Evolutionary conservation across 1,140 invertebrate species (phyloP).

Genomic region (Tribolium madens): DNA sequence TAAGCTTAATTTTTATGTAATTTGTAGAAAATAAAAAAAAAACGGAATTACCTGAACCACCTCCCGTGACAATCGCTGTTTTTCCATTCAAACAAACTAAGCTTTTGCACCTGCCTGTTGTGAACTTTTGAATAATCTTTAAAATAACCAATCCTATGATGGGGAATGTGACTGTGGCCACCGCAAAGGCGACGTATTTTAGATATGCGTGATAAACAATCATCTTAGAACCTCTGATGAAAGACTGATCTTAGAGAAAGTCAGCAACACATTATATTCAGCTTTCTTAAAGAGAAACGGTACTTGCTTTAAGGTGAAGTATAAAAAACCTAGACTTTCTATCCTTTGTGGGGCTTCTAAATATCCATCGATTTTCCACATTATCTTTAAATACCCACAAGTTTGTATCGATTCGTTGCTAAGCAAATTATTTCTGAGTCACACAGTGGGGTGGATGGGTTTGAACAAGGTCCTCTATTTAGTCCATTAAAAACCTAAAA

Average conservation of each 20-base stretch:
- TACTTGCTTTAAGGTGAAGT: constrained; percentile 46
- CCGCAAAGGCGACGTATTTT: constrained; percentile 54
- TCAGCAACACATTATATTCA: constrained; percentile 14
- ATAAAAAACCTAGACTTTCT: constrained; percentile 31
- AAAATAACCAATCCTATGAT: constrained; percentile 53
- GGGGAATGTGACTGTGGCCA: constrained; percentile 49
- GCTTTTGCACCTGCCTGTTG: constrained; percentile 54
- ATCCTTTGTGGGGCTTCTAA: constrained; percentile 23
- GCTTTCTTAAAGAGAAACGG: constrained; percentile 51
- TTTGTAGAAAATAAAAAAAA: too few species aligned
- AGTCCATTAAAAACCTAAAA: constrained; percentile 37
- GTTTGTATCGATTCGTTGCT: constrained; percentile 59
- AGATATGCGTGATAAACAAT: constrained; percentile 54
- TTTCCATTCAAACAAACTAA: constrained; percentile 58
- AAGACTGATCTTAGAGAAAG: constrained; percentile 45
- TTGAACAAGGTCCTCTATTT: constrained; percentile 46
- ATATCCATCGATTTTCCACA: constrained; percentile 25
- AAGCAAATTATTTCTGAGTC: constrained; percentile 57
- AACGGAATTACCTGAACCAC: constrained; percentile 54
- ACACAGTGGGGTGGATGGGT: constrained; percentile 43
- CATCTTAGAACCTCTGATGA: constrained; percentile 36
- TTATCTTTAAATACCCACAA: constrained; percentile 45
- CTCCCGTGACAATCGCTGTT: constrained; percentile 58
- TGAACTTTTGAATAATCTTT: constrained; percentile 57
- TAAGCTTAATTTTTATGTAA: too few species aligned